Evolutionary conservation across 1,140 invertebrate genomes (phyloP).

Genomic region (Eubasilissa regina): DNA sequence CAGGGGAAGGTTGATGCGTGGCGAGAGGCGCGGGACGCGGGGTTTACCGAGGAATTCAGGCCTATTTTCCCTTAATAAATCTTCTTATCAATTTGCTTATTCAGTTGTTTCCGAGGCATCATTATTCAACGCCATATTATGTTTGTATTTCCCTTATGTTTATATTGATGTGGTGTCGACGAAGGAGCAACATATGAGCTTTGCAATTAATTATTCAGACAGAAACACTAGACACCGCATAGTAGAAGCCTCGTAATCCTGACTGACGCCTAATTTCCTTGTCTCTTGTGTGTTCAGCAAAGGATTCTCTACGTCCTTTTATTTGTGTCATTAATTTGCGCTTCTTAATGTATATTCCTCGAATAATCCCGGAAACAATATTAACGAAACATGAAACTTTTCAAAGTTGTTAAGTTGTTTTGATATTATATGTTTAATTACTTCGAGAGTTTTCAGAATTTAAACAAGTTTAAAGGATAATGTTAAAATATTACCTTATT

Average conservation of each 20-base stretch:
- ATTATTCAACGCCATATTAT: constrained; percentile 48
- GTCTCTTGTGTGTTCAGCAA: constrained; percentile 34
- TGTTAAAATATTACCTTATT: too few relatives aligned
- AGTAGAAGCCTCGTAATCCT: constrained; percentile 7
- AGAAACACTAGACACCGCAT: constrained; percentile 17
- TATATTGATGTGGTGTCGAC: constrained; percentile 51
- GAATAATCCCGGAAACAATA: neutral
- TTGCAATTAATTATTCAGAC: constrained; percentile 50
- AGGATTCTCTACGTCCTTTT: constrained; percentile 31
- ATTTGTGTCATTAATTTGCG: constrained; percentile 34
- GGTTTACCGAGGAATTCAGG: neutral
- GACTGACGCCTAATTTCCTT: constrained; percentile 36
- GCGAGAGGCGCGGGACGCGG: neutral
- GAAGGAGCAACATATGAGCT: constrained; percentile 48
- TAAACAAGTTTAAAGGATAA: too few relatives aligned
- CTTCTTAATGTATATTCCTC: constrained; percentile 15
- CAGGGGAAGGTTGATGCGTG: neutral
- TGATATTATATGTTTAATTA: constrained; percentile 20
- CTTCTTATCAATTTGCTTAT: constrained; percentile 45
- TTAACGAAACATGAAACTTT: neutral
- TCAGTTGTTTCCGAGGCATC: constrained; percentile 45
- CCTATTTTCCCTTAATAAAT: constrained; percentile 41
- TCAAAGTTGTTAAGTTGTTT: neutral
- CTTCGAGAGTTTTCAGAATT: neutral
- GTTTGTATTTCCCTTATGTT: constrained; percentile 48